Evolutionary conservation across 2,888 invertebrate genomes (phyloP).

Genomic region (Ichneumon xanthorius): DNA sequence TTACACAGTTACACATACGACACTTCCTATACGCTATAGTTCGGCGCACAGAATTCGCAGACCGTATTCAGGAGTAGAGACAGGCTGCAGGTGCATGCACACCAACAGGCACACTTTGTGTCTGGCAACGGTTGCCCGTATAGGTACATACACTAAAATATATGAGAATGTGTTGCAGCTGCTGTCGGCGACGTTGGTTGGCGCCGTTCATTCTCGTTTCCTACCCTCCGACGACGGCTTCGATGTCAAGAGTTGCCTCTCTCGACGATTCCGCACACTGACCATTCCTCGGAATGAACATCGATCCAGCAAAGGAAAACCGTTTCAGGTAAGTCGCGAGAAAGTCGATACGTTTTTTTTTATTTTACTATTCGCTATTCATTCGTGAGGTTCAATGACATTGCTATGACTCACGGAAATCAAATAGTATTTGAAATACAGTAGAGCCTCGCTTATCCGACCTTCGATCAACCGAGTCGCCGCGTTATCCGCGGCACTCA

Average conservation of each 20-base stretch:
- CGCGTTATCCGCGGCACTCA: too few species aligned
- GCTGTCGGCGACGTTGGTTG: conserved; percentile 25
- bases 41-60: conserved; percentile 36
- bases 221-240: conserved; percentile 18
- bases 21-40: conserved; percentile 21
- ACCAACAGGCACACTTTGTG: background rate
- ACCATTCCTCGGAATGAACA: conserved; percentile 2
- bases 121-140: background rate
- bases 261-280: conserved; percentile 2
- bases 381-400: conserved; percentile 1
- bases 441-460: too few species aligned
- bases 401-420: background rate
- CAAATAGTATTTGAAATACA: background rate
- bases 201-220: conserved; percentile 32
- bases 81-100: conserved; percentile 14
- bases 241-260: conserved; percentile 19
- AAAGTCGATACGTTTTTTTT: background rate
- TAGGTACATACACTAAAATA: conserved; percentile 13
- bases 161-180: conserved; percentile 41
- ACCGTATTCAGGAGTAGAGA: conserved; percentile 30
- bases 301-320: conserved; percentile 6
- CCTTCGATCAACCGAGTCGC: too few species aligned
- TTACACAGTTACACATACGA: conserved; percentile 19
- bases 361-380: background rate
- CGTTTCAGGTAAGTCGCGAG: background rate